phyloP scores from a whole-genome alignment of 2,888 invertebrate genomes.

The Cantharis rufa region DNA sequence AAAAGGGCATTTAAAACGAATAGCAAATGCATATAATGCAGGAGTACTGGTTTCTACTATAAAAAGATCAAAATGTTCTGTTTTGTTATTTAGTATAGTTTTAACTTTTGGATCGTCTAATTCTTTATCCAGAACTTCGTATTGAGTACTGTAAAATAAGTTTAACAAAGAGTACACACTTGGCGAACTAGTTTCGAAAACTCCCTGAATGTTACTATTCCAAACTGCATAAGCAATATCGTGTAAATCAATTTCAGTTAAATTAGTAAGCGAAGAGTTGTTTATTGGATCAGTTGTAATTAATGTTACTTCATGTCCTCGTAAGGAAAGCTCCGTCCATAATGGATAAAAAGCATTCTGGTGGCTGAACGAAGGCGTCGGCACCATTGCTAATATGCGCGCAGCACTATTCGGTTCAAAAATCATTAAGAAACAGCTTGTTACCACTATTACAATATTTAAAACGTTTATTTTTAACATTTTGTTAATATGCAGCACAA shows the following conservation, averaged over 20 bases:
- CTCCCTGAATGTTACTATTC: not conserved
- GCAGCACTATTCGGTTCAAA: not conserved
- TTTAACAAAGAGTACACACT: not conserved
- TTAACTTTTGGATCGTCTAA: not conserved
- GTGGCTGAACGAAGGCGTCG: constrained; percentile 39
- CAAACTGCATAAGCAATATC: not conserved
- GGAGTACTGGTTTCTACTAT: not conserved
- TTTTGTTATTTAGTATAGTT: not conserved
- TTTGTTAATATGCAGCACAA: too few species aligned
- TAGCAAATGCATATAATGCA: not conserved
- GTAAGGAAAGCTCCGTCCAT: constrained; percentile 37
- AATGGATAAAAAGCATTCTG: constrained; percentile 39
- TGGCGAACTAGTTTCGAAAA: not conserved
- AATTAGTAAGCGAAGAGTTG: not conserved
- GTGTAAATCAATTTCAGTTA: not conserved
- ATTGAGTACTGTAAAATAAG: not conserved
- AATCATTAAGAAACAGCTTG: not conserved
- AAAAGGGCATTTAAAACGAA: not conserved
- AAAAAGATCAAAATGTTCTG: not conserved
- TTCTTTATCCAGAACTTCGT: not conserved
- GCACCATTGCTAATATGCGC: constrained; percentile 5
- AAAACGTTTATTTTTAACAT: not conserved
- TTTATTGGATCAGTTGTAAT: not conserved
- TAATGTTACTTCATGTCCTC: not conserved
- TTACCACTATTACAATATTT: not conserved